Evolutionary conservation across 2,797 vertebrate species (phyloP).

Genomic region (Squalus acanthias): DNA sequence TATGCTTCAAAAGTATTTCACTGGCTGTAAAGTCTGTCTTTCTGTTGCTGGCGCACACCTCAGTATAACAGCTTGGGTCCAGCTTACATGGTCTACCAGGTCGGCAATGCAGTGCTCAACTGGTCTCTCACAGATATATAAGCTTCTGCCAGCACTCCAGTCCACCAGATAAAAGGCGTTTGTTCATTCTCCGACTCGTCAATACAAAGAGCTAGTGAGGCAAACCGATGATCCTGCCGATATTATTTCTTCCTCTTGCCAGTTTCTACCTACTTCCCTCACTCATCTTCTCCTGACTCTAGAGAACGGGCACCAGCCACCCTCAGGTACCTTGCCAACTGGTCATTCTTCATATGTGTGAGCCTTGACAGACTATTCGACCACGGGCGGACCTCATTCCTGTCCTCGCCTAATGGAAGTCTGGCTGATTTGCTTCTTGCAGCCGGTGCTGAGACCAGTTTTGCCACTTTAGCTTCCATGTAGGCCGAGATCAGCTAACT

Average conservation of each 20-base stretch:
- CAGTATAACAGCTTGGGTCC: not conserved
- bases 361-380: not conserved
- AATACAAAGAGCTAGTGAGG: not conserved
- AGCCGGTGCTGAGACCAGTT: not conserved
- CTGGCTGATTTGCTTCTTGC: not conserved
- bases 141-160: not conserved
- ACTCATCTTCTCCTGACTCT: conserved; percentile 42
- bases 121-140: not conserved
- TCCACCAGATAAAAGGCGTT: too few relatives aligned
- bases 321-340: not conserved
- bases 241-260: not conserved
- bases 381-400: not conserved
- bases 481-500: not conserved
- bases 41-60: not conserved
- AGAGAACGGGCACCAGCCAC: not conserved
- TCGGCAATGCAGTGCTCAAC: not conserved
- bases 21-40: not conserved
- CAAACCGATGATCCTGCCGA: not conserved
- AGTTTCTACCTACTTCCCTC: conserved; percentile 38
- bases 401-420: not conserved
- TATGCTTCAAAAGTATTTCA: not conserved
- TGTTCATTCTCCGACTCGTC: not conserved
- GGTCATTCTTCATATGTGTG: not conserved
- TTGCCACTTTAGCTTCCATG: not conserved
- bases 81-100: not conserved